A percentile compares a stretch with the other conserved stretches of the same genome.
phyloP scores from a whole-genome alignment of 2,888 invertebrate genomes.

The Lasioglossum marginatum region DNA sequence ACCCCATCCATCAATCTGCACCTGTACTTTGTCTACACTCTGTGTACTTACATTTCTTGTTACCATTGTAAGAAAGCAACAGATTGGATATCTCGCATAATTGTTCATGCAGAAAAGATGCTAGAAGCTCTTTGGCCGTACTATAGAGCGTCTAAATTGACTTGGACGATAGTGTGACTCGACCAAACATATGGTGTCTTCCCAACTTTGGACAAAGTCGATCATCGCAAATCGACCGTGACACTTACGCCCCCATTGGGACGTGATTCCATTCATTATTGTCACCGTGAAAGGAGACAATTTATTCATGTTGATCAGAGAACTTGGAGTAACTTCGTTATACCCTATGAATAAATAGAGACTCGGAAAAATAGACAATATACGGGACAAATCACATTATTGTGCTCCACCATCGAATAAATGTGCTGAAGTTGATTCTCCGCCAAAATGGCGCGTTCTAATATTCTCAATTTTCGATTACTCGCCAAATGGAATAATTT shows the following conservation, averaged over 20 bases:
- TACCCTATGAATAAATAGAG: background rate
- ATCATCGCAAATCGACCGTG: constrained; percentile 9
- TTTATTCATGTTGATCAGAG: background rate
- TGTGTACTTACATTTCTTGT: background rate
- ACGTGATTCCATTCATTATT: background rate
- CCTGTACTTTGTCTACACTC: background rate
- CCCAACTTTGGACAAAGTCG: background rate
- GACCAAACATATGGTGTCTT: constrained; percentile 7
- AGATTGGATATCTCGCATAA: background rate
- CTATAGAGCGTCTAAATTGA: background rate
- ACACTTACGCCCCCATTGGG: constrained; percentile 8
- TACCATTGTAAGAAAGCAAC: background rate
- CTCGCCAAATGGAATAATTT: background rate
- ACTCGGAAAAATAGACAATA: background rate
- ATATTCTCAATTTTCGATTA: background rate
- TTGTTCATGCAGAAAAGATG: background rate
- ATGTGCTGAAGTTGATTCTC: background rate
- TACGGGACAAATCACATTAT: background rate
- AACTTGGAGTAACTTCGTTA: background rate
- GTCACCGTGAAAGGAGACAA: background rate
- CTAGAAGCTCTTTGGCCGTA: background rate
- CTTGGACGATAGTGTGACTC: background rate
- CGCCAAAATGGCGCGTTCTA: background rate
- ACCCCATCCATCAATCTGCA: constrained; percentile 9
- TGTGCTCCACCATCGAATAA: background rate